phyloP scores from a whole-genome alignment of 2,113 vertebrate genomes.

The Murina feae region DNA sequence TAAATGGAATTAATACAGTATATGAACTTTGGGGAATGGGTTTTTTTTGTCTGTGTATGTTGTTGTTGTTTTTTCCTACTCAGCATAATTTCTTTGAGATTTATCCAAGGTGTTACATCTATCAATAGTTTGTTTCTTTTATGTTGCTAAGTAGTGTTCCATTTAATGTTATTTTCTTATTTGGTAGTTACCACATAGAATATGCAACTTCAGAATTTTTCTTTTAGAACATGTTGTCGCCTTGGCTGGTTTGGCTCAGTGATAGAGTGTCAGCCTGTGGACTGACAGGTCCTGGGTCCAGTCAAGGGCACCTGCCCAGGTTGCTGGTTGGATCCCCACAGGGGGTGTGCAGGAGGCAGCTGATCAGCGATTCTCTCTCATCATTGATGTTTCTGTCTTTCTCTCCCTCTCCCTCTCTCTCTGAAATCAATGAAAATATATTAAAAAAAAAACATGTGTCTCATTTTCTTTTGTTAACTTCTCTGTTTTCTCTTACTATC shows the following conservation, averaged over 20 bases:
- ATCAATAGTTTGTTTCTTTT: background rate
- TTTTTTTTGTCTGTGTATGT: background rate
- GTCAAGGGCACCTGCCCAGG: no score
- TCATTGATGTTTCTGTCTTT: no score
- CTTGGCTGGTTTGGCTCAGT: no score
- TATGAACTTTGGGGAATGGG: constrained; percentile 8
- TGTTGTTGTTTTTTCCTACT: background rate
- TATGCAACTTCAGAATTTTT: background rate
- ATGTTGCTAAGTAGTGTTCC: background rate
- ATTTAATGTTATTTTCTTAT: constrained; percentile 9
- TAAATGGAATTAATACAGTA: constrained; percentile 9
- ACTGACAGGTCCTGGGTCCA: no score
- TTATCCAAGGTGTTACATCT: background rate
- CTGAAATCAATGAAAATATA: no score
- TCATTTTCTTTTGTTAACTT: background rate
- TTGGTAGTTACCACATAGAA: background rate
- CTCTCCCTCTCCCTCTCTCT: no score
- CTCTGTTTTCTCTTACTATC: background rate
- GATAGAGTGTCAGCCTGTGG: no score
- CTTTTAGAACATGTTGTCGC: background rate
- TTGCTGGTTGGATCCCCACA: no score
- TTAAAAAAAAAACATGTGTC: background rate
- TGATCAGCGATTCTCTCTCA: no score
- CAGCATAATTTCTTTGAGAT: background rate
- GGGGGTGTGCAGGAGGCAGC: no score